A percentile compares a stretch with the other conserved stretches of the same genome.
phyloP scores from a whole-genome alignment of 64 coral and sea anemone genomes.

The Stichodactyla helianthus region DNA sequence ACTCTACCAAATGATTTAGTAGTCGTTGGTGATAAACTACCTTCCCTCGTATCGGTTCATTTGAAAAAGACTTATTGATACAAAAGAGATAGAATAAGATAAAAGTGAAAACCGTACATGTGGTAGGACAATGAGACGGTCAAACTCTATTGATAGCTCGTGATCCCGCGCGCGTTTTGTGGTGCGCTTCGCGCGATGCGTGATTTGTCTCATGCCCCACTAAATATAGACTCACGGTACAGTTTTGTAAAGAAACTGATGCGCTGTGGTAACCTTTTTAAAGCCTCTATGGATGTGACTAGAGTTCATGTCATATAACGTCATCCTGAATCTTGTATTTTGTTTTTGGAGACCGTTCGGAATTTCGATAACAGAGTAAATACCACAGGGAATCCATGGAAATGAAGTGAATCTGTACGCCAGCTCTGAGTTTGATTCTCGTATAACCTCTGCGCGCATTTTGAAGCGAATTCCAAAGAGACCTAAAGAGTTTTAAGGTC shows the following conservation, averaged over 20 bases:
- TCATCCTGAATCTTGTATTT: neutral
- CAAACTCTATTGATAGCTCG: neutral
- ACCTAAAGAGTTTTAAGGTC: too few species aligned
- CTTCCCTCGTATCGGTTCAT: neutral
- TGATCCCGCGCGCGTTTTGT: neutral
- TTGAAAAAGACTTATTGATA: neutral
- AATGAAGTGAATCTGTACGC: too few species aligned
- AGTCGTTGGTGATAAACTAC: neutral
- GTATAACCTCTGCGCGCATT: too few species aligned
- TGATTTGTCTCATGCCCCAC: neutral
- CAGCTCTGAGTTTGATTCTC: too few species aligned
- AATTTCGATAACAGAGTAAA: neutral
- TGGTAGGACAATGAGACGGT: too few species aligned
- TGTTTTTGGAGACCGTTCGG: neutral
- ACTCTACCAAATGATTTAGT: neutral
- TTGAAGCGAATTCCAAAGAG: too few species aligned
- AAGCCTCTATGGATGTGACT: neutral
- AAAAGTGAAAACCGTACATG: too few species aligned
- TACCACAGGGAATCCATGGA: neutral
- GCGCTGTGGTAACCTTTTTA: neutral
- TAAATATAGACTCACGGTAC: too few species aligned
- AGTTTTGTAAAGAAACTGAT: neutral
- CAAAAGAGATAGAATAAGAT: too few species aligned
- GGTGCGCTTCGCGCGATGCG: neutral
- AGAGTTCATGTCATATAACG: neutral